Percentiles rank a stretch among this genome's conserved stretches.
These are phyloP conservation scores for Seladonia tumulorum DNA, from an alignment of 2,888 invertebrate genomes.

Conservation along the genomic window DNA sequence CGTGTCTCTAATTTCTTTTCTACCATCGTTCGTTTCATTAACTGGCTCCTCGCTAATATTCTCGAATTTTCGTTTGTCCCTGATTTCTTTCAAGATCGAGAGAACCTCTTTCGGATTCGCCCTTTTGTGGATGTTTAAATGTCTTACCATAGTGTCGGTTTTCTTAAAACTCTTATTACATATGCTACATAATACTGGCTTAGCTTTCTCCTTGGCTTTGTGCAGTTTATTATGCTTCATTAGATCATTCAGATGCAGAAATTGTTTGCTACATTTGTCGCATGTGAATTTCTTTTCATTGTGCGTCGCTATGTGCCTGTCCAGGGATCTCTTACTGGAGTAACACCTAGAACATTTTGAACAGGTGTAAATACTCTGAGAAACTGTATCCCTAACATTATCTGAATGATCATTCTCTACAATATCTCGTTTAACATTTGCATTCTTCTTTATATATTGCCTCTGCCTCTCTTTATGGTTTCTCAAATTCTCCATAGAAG, in stretches of 20 bases:
- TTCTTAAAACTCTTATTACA: conserved; percentile 78
- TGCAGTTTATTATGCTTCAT: conserved; percentile 68
- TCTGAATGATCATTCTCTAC: conserved; percentile 55
- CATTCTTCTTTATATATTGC: conserved; percentile 76
- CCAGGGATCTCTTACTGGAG: conserved; percentile 68
- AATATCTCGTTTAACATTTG: conserved; percentile 56
- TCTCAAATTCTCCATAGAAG: conserved; percentile 78
- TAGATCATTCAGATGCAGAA: conserved; percentile 66
- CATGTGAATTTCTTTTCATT: conserved; percentile 69
- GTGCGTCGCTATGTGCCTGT: conserved; percentile 65
- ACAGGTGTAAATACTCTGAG: conserved; percentile 61
- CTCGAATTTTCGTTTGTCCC: conserved; percentile 72
- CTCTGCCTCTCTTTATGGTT: conserved; percentile 77
- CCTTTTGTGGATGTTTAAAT: conserved; percentile 78
- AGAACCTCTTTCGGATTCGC: conserved; percentile 78
- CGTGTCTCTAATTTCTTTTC: conserved; percentile 9
- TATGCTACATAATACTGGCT: conserved; percentile 74
- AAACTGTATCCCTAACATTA: conserved; percentile 38
- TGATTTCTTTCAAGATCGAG: conserved; percentile 76
- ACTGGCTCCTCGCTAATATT: conserved; percentile 45
- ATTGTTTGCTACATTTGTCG: conserved; percentile 71
- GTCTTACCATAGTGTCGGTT: conserved; percentile 78
- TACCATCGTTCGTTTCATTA: conserved; percentile 11
- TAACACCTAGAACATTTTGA: conserved; percentile 70
- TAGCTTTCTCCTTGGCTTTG: conserved; percentile 64